These are phyloP conservation scores for Acleris literana DNA, from an alignment of 2,888 invertebrate species.

Conservation along the genomic window DNA sequence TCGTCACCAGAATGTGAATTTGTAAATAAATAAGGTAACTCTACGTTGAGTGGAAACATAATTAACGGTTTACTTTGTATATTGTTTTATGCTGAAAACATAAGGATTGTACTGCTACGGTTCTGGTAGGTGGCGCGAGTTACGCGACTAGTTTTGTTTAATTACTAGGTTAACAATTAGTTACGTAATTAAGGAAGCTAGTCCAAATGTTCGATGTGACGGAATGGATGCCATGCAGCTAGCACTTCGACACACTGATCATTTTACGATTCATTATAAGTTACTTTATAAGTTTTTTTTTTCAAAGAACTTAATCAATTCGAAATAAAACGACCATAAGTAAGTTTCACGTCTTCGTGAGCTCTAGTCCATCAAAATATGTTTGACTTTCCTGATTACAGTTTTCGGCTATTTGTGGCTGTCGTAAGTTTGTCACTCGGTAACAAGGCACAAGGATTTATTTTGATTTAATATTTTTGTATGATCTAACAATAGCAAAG, in stretches of 20 bases:
- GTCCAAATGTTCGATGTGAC: constrained; percentile 81
- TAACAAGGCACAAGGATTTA: constrained; percentile 62
- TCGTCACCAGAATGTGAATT: constrained; percentile 39
- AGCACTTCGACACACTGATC: constrained; percentile 43
- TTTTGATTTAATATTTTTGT: constrained; percentile 72
- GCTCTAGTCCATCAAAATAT: constrained; percentile 79
- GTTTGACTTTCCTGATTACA: constrained; percentile 59
- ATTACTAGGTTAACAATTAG: constrained; percentile 73
- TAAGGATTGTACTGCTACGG: constrained; percentile 62
- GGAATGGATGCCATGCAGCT: constrained; percentile 74
- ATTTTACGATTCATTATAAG: constrained; percentile 36
- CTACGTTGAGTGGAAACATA: constrained; percentile 33
- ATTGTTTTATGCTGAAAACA: constrained; percentile 55
- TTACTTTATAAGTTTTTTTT: constrained; percentile 29
- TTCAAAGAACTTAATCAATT: constrained; percentile 28
- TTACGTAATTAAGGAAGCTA: constrained; percentile 81
- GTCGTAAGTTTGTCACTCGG: constrained; percentile 56
- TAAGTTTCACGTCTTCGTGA: constrained; percentile 68
- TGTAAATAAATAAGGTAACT: constrained; percentile 59
- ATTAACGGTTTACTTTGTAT: constrained; percentile 60
- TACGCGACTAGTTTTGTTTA: constrained; percentile 79
- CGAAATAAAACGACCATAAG: constrained; percentile 34
- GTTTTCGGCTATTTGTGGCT: constrained; percentile 53
- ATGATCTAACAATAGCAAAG: constrained; percentile 77
- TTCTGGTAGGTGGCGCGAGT: constrained; percentile 58